A percentile compares a stretch with the other conserved stretches of the same genome.
Conservation (phyloP, 2,888 invertebrate genomes). For the Platycheirus rosarum region DNA sequence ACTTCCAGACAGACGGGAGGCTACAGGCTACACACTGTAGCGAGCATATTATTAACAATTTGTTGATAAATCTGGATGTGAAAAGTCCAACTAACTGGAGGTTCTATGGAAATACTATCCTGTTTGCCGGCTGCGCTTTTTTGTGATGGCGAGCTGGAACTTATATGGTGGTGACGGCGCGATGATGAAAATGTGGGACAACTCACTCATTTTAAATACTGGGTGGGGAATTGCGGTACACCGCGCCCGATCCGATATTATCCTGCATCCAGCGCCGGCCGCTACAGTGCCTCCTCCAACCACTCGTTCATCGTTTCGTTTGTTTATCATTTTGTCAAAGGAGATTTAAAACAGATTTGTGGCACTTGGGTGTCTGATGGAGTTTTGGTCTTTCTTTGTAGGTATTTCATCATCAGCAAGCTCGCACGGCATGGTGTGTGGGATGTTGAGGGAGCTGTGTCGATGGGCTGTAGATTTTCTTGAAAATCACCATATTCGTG, state of each 20-base stretch:
- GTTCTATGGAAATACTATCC: slow-evolving; percentile 46
- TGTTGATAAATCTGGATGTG: slow-evolving; percentile 43
- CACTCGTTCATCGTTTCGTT: slow-evolving; percentile 33
- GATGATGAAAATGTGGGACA: too few relatives aligned
- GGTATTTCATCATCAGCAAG: slow-evolving; percentile 8
- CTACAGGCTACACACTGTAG: background rate
- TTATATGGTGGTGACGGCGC: background rate
- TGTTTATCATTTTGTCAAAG: slow-evolving; percentile 53
- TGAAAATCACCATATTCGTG: slow-evolving; percentile 50
- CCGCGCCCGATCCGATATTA: too few relatives aligned
- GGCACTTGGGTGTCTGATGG: slow-evolving; percentile 39
- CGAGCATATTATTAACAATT: slow-evolving; percentile 30
- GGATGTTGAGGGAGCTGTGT: slow-evolving; percentile 24
- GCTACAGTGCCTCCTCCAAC: background rate
- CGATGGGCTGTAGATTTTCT: slow-evolving; percentile 31
- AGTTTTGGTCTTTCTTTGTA: background rate
- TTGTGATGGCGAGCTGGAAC: background rate
- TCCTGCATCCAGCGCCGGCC: too few relatives aligned
- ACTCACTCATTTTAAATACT: too few relatives aligned
- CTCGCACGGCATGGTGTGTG: slow-evolving; percentile 42
- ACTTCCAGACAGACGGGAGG: background rate
- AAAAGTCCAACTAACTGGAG: slow-evolving; percentile 40
- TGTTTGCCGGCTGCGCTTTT: slow-evolving; percentile 4
- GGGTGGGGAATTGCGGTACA: too few relatives aligned
- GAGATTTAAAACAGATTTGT: slow-evolving; percentile 54